These are phyloP conservation scores for Lacanobia oleracea DNA, from an alignment of 2,888 invertebrate genomes.

Conservation along the genomic window DNA sequence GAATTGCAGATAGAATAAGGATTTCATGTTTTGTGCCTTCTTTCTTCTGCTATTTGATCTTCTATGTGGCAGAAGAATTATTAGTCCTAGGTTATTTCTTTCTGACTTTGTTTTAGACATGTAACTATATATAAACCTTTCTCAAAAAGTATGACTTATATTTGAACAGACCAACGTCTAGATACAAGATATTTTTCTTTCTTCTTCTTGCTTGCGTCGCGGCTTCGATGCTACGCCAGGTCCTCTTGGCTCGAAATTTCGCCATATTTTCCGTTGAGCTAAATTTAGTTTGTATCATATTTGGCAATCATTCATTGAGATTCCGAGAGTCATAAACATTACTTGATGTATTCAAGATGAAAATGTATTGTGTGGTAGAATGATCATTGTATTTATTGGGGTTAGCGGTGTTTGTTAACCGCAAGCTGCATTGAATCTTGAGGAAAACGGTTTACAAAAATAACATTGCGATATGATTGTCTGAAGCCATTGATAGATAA, in stretches of 20 bases:
- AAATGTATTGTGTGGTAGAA: constrained; percentile 19
- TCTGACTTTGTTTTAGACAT: too few relatives aligned
- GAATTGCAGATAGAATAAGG: neutral
- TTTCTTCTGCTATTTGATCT: neutral
- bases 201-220: too few relatives aligned
- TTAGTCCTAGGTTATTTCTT: too few relatives aligned
- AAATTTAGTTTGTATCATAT: neutral
- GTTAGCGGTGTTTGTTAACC: constrained; percentile 14
- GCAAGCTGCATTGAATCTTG: neutral
- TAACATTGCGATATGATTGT: neutral
- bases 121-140: too few relatives aligned
- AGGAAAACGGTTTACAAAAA: neutral
- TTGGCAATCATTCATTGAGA: constrained; percentile 5
- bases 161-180: neutral
- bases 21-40: neutral
- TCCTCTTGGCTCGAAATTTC: neutral
- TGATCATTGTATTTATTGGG: constrained; percentile 24
- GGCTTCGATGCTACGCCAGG: neutral
- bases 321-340: neutral
- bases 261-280: neutral
- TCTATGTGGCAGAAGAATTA: too few relatives aligned
- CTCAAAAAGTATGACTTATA: too few relatives aligned
- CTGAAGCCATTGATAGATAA: neutral
- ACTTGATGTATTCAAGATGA: constrained; percentile 3
- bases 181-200: too few relatives aligned